These are phyloP conservation scores for Nycticorax nycticorax DNA, from an alignment of 2,113 vertebrate genomes.

Conservation along the genomic window DNA sequence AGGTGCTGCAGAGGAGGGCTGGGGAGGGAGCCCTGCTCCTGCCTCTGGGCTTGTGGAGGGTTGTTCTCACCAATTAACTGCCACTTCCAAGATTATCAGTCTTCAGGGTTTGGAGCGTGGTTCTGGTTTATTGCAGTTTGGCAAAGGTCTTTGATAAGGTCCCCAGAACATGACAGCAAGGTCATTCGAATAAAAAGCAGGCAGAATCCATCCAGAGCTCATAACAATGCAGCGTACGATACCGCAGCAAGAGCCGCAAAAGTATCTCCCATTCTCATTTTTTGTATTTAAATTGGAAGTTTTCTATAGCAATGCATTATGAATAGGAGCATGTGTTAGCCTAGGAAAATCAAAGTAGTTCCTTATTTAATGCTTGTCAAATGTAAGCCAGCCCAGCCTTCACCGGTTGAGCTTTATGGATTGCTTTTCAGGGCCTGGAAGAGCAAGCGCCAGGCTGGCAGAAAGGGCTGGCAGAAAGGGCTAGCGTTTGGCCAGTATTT, in stretches of 20 bases:
- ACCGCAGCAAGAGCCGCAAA: background rate
- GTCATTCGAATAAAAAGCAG: background rate
- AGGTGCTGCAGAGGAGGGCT: background rate
- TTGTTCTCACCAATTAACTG: slow-evolving; percentile 15
- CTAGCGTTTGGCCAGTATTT: background rate
- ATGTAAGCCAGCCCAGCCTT: background rate
- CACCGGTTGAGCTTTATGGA: background rate
- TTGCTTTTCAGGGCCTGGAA: background rate
- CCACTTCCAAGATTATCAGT: slow-evolving; percentile 8
- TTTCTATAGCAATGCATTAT: background rate
- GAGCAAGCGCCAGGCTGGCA: background rate
- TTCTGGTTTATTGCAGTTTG: slow-evolving; percentile 22
- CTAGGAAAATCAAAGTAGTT: background rate
- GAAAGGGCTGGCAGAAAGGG: background rate
- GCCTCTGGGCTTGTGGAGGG: background rate
- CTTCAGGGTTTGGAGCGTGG: background rate
- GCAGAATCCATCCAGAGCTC: background rate
- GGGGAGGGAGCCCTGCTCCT: background rate
- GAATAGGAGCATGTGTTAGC: background rate
- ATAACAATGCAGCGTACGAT: background rate
- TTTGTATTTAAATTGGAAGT: background rate
- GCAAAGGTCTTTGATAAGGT: slow-evolving; percentile 39
- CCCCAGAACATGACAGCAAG: slow-evolving; percentile 10
- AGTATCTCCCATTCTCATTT: background rate
- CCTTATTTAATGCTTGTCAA: background rate